Base-by-base conservation (phyloP, 2,888 invertebrate genomes). In the Adelognathus sp. region DNA sequence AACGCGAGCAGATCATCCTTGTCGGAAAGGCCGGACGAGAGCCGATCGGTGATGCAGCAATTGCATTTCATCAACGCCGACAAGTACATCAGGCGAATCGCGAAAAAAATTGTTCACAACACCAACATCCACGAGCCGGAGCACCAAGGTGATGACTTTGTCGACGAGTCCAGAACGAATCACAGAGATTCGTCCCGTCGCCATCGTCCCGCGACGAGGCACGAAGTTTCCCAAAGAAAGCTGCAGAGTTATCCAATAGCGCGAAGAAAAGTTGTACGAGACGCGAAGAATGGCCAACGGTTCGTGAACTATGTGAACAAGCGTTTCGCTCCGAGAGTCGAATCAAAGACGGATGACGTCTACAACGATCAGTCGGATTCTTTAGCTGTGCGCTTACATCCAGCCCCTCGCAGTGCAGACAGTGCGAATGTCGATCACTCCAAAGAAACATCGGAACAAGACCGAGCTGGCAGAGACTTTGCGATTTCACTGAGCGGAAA, bases 401-500 rank as follows among this genome's bases (percentile, higher is more conserved):
- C 39, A 1, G 5, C 14, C 5, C 46, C 36, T 3, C 69, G 46
- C 4, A 54, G 29, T 33, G 52, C 46, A 33, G 36, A 44, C 18
- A n/a, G n/a, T n/a, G 1, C 31, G 27, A 52, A 39, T 21, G 36
- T n/a, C 52, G 36, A 29, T 54, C 11, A 31, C 9, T 16, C 16
- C 14, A n/a, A 36, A 7, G 66, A 77, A 27, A 29, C 27, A 44
- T 50, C 69, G 11, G 39, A 29, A 11, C 18, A 56, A 6, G 18
- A 18, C 31, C 70, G 73, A 36, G 36, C 31, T 5, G 71, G 73
- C 9, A 67, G 41, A 1, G 82, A 64, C 50, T 84, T 84, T 41
- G 82, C 83, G 9, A 87, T 87, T 50, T 87, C 87, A 1, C 58
- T 87, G 29, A 86, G 73, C 1, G 87, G 87, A 5, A 86, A 82